Evolutionary conservation across 2,797 vertebrate genomes (phyloP).

Genomic region (Hybognathus amarus): DNA sequence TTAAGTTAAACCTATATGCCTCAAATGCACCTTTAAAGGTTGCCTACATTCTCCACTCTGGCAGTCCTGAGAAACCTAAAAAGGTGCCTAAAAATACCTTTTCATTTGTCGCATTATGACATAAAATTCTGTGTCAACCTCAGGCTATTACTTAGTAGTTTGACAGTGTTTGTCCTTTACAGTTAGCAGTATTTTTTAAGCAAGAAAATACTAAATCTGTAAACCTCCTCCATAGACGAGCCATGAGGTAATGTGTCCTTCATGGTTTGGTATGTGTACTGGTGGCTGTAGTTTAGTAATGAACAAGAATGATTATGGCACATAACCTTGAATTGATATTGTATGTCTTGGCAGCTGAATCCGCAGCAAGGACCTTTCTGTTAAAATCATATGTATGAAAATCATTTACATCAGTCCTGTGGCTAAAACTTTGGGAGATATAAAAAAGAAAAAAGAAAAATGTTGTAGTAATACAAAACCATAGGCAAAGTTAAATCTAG

Average conservation of each 20-base stretch:
- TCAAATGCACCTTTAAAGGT: neutral
- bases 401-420: constrained; percentile 52
- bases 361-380: constrained; percentile 14
- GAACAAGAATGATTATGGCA: constrained; percentile 40
- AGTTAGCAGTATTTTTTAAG: neutral
- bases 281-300: constrained; percentile 28
- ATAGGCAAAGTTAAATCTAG: constrained; percentile 47
- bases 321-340: constrained; percentile 18
- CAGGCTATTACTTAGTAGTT: neutral
- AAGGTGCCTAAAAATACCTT: constrained; percentile 7
- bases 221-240: constrained; percentile 10
- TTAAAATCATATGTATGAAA: constrained; percentile 54
- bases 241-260: constrained; percentile 30
- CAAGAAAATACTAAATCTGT: neutral
- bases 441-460: constrained; percentile 25
- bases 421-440: constrained; percentile 20
- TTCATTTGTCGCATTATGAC: constrained; percentile 26
- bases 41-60: neutral
- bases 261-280: constrained; percentile 6
- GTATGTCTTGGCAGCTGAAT: constrained; percentile 32
- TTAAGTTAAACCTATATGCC: too few species aligned
- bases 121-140: constrained; percentile 7
- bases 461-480: constrained; percentile 39
- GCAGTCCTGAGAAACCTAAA: neutral
- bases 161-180: constrained; percentile 11